Evolutionary conservation across 1,140 invertebrate genomes (phyloP), one percentile per base, ranked within the genome.

Genomic region (Diorhabda carinulata): DNA sequence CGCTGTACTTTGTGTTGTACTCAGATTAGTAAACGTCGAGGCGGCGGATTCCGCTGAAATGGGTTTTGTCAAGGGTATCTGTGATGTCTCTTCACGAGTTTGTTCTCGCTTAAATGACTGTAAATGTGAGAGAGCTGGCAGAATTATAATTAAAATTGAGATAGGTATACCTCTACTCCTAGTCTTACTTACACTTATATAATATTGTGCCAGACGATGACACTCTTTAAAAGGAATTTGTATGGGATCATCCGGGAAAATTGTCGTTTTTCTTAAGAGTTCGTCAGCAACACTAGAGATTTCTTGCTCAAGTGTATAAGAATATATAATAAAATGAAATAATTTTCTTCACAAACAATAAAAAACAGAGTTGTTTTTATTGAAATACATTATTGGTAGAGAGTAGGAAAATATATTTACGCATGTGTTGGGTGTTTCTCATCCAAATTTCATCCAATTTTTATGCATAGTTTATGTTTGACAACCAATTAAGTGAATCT

Each of bases 71-170:
- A 73, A 75, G 71, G 66, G 69, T 71, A 74, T 70, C 75, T 75
- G 66, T 77, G 74, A 75, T 74, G 70, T 73, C 71, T 73, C 68
- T 70, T 71, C 66, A 70, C 72, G 74, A 75, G 71, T 73, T 73
- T 74, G 70, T 77, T 75, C 74, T 73, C 73, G 73, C 69, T 66
- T 73, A 77, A 77, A 77, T 77, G 74, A 77, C 73, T 76, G 76
- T 74, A 64, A 77, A 77, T 62, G 67, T 70, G 59, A 66, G 58
- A 71, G 63, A 69, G 66, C 43, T 42, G 44, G 59, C 71, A 68
- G 70, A 74, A 75, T 77, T 76, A 76, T 76, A 70, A 76, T 76
- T 74, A 77, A 77, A 73, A 77, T 76, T 76, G 71, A 69, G 65
- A 70, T 73, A 67, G 47, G 47, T 52, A 52, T 52, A 52, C 47